Evolutionary conservation across 1,140 invertebrate species (phyloP).

Genomic region (Aphelinus certus): DNA sequence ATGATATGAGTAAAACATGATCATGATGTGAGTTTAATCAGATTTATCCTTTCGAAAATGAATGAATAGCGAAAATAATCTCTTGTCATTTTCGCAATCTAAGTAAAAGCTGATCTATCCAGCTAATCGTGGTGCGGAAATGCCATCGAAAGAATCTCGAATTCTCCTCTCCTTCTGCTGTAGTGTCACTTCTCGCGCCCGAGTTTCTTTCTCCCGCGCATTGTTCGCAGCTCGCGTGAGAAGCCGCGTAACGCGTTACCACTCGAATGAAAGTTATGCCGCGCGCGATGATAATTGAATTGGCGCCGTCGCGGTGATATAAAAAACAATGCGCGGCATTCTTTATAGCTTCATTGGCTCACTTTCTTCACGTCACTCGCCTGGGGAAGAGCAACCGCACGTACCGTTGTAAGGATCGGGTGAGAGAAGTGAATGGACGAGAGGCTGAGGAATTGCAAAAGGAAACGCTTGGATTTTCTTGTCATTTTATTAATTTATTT

Average conservation of each 20-base stretch:
- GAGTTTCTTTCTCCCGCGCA: conserved; percentile 37
- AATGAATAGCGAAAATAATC: neutral
- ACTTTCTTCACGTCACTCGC: too few relatives aligned
- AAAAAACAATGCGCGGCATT: neutral
- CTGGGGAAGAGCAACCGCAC: too few relatives aligned
- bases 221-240: conserved; percentile 7
- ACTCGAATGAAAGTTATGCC: conserved; percentile 28
- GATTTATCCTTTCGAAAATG: too few relatives aligned
- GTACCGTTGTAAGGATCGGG: too few relatives aligned
- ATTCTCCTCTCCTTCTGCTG: conserved; percentile 1
- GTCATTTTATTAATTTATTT: too few relatives aligned
- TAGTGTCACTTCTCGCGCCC: conserved; percentile 45
- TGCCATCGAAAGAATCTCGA: conserved; percentile 37
- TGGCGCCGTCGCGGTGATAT: neutral
- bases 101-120: conserved; percentile 13
- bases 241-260: conserved; percentile 20
- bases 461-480: too few relatives aligned
- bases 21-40: too few relatives aligned
- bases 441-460: too few relatives aligned
- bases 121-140: conserved; percentile 33
- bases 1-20: too few relatives aligned
- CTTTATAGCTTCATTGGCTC: conserved; percentile 17
- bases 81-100: conserved; percentile 1
- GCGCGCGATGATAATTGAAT: conserved; percentile 21
- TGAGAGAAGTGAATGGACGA: too few relatives aligned